phyloP scores from a whole-genome alignment of 2,113 vertebrate species.

The Hymenochirus boettgeri region DNA sequence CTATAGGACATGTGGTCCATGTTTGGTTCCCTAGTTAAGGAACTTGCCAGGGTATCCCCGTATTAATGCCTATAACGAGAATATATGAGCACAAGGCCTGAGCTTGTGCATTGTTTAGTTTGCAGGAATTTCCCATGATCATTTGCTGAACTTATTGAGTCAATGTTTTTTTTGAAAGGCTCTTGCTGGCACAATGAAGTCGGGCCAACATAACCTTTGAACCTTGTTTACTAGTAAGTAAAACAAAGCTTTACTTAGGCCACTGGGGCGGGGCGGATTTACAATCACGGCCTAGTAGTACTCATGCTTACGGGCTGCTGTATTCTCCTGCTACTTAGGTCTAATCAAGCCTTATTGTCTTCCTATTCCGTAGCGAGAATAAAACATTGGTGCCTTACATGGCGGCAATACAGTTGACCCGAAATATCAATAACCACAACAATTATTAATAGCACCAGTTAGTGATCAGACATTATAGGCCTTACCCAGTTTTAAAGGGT shows the following conservation, averaged over 20 bases:
- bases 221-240: conserved; percentile 39
- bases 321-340: background rate
- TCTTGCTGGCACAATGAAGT: conserved; percentile 32
- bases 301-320: conserved; percentile 3
- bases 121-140: conserved; percentile 26
- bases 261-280: conserved; percentile 21
- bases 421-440: no score
- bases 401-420: no score
- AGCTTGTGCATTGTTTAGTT: conserved; percentile 13
- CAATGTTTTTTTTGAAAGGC: conserved; percentile 34
- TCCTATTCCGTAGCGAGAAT: background rate
- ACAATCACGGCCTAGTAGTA: conserved; percentile 8
- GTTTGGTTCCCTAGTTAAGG: no score
- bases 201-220: conserved; percentile 40
- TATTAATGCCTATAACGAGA: no score
- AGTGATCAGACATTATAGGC: no score
- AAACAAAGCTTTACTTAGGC: conserved; percentile 22
- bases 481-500: no score
- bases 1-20: no score
- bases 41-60: no score
- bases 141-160: conserved; percentile 37
- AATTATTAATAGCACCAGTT: no score
- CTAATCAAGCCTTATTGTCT: background rate
- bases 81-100: conserved; percentile 2
- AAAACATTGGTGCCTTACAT: no score